Conservation (phyloP, 2,888 invertebrate genomes). For the Campoletis raptor region DNA sequence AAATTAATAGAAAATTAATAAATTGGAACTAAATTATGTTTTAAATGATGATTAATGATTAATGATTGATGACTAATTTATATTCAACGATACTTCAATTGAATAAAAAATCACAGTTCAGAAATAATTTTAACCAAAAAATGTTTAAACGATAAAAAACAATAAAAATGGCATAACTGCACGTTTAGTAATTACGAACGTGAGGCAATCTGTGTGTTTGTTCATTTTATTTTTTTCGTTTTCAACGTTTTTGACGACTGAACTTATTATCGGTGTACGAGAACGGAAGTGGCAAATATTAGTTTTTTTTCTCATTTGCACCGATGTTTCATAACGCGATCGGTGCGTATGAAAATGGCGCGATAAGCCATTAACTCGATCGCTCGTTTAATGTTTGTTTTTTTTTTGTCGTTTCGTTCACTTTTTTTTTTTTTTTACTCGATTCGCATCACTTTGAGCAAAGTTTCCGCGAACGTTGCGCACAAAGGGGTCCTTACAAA, state of each 20-base stretch:
- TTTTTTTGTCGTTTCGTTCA: slow-evolving; percentile 34
- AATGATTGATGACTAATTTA: background rate
- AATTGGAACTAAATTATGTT: background rate
- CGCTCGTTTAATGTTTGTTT: slow-evolving; percentile 29
- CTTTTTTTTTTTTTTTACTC: slow-evolving; percentile 11
- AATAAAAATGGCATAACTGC: background rate
- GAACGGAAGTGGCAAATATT: slow-evolving; percentile 43
- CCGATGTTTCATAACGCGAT: slow-evolving; percentile 51
- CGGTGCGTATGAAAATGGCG: slow-evolving; percentile 37
- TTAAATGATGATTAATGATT: background rate
- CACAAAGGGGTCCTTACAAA: slow-evolving; percentile 68
- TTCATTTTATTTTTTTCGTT: background rate
- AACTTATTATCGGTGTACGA: slow-evolving; percentile 2
- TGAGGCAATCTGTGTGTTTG: background rate
- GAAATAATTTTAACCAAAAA: background rate
- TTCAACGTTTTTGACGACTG: background rate
- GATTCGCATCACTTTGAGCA: slow-evolving; percentile 31
- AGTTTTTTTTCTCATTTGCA: slow-evolving; percentile 24
- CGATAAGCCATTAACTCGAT: slow-evolving; percentile 54
- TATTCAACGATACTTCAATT: background rate
- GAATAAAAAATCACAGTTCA: background rate
- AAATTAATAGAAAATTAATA: background rate
- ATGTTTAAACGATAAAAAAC: background rate
- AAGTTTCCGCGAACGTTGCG: slow-evolving; percentile 59
- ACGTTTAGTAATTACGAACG: background rate